These are phyloP conservation scores for Eolophus roseicapilla DNA, from an alignment of 2,113 vertebrate species.

Conservation along the genomic window DNA sequence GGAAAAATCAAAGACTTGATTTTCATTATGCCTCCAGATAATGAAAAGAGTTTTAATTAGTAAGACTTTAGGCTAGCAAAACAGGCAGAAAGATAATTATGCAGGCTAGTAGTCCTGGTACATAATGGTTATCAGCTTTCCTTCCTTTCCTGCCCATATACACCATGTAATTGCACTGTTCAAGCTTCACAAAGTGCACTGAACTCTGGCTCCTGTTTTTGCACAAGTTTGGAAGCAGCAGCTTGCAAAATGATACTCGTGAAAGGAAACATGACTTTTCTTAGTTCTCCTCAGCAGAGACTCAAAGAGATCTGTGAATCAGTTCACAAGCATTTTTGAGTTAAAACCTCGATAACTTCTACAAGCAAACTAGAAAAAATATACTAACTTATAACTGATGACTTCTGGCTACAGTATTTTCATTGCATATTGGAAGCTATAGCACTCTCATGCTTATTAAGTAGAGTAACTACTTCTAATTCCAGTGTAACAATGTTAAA, in stretches of 20 bases:
- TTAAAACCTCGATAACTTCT: neutral
- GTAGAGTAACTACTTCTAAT: neutral
- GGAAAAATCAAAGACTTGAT: neutral
- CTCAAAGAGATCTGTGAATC: neutral
- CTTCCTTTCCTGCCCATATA: neutral
- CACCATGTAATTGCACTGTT: neutral
- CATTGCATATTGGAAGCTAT: neutral
- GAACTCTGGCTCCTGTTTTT: neutral
- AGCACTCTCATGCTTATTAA: neutral
- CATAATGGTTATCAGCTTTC: neutral
- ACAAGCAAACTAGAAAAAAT: neutral
- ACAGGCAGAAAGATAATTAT: neutral
- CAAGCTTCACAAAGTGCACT: neutral
- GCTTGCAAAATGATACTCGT: neutral
- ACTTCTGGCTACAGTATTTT: neutral
- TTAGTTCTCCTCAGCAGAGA: conserved; percentile 12
- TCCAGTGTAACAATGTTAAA: neutral
- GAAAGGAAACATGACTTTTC: neutral
- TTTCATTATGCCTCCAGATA: neutral
- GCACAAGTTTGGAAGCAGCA: neutral
- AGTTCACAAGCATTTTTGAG: neutral
- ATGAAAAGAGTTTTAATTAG: neutral
- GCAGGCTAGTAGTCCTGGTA: neutral
- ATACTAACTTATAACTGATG: neutral
- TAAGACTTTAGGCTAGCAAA: neutral